Base-by-base conservation (phyloP, 1,140 invertebrate genomes). In the Trinorchestia longiramus region DNA sequence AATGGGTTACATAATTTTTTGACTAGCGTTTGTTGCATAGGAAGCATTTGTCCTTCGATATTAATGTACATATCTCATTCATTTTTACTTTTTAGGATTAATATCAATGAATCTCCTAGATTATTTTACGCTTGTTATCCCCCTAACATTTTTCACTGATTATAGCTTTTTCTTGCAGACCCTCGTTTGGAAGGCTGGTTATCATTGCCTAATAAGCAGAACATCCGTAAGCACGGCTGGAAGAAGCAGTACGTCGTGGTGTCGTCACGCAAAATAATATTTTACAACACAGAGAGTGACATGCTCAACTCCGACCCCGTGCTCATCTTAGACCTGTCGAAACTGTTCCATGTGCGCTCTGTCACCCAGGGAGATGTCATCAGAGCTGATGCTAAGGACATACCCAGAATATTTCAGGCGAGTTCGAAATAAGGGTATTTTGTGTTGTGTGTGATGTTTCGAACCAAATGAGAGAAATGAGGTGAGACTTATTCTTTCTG, bases 311-410 rank as follows among this genome's bases (percentile, higher is more conserved):
- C 99, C 28, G 99, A 99, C 98, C 99, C 99, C 40, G 98, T 98
- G 95, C 98, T 99, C 97, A 99, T 99, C 97, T 97, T 99, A 96
- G 99, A 99, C 98, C 98, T 99, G 53, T 96, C 96, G 96, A 99
- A 99, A 98, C 98, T 99, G 97, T 99, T 99, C 98, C 99, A 99
- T 98, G 99, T 99, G 96, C 98, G 99, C 97, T 98, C 99, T 96
- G 99, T 99, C 95, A 99, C 99, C 95, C 99, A 99, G 97, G 99
- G 99, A 97, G 99, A 99, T 98, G 99, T 99, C 96, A 99, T 99
- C 97, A 98, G 99, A 97, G 99, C 99, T 95, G 99, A 99, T 98
- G 99, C 99, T 97, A 99, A 99, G 98, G 99, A 99, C 98, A 99
- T 99, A 97, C 99, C 99, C 97, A 98, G 99, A 97, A 99, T 99